Percentiles rank a stretch among this genome's conserved stretches.
These are phyloP conservation scores for Folsomia manolachei DNA, from an alignment of 2,888 invertebrate species.

Conservation along the genomic window DNA sequence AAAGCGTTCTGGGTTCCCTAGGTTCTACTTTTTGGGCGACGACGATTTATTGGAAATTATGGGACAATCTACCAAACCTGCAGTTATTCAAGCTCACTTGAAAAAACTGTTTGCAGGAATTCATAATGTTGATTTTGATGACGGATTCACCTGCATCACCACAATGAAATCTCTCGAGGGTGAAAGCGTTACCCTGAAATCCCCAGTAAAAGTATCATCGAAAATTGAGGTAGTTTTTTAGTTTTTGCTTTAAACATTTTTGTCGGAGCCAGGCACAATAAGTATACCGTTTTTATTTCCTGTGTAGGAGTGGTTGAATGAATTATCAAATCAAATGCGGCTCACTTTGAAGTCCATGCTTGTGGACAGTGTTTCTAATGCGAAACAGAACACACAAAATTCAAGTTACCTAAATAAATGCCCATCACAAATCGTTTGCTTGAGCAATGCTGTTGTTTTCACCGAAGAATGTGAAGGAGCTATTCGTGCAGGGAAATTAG, in stretches of 20 bases:
- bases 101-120: constrained; percentile 94
- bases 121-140: constrained; percentile 70
- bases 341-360: constrained; percentile 69
- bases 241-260: neutral
- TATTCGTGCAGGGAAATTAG: constrained; percentile 65
- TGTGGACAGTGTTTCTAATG: constrained; percentile 57
- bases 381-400: constrained; percentile 52
- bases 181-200: constrained; percentile 68
- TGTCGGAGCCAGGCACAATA: too few relatives aligned
- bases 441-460: constrained; percentile 80
- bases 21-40: constrained; percentile 95
- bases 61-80: constrained; percentile 84
- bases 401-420: constrained; percentile 63
- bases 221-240: constrained; percentile 68
- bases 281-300: too few relatives aligned
- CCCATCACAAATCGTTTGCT: constrained; percentile 77
- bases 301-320: constrained; percentile 69
- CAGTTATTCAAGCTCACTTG: constrained; percentile 87
- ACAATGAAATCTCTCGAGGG: constrained; percentile 74
- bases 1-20: constrained; percentile 87
- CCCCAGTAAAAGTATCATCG: constrained; percentile 67
- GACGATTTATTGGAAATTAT: constrained; percentile 95
- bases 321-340: constrained; percentile 79
- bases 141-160: constrained; percentile 60
- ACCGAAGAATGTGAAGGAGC: constrained; percentile 80